These are phyloP conservation scores for Platichthys stellatus DNA, from an alignment of 2,113 vertebrate genomes.

Conservation along the genomic window DNA sequence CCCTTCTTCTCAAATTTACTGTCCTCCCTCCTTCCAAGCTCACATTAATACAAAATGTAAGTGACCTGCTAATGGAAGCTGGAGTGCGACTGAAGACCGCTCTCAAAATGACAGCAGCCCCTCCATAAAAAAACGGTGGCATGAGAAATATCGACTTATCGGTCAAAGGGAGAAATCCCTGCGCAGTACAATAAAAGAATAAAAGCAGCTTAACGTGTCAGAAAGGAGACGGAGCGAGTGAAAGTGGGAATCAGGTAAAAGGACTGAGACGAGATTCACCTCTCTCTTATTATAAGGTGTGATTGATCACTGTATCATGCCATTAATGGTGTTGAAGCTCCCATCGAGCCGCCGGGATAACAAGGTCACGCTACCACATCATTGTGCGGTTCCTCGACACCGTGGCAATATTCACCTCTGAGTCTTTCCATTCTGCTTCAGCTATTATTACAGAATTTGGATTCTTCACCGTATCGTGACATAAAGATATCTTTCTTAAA, in stretches of 20 bases:
- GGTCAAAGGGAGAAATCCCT: conserved; percentile 12
- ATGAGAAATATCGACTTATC: conserved; percentile 17
- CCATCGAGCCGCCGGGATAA: conserved; percentile 35
- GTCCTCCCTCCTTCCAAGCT: conserved; percentile 16
- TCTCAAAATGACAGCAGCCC: conserved; percentile 39
- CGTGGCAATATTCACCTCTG: not conserved
- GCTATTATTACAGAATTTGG: conserved; percentile 6
- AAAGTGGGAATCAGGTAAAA: conserved; percentile 30
- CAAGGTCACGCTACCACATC: conserved; percentile 59
- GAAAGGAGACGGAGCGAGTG: conserved; percentile 14
- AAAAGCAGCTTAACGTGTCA: conserved; percentile 32
- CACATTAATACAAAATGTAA: conserved; percentile 13
- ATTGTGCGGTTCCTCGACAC: conserved; percentile 38
- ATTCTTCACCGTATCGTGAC: conserved; percentile 9
- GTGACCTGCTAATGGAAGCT: too few species aligned
- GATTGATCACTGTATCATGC: conserved; percentile 61
- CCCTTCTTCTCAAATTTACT: not conserved
- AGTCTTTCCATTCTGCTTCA: conserved; percentile 6
- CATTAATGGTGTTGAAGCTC: conserved; percentile 61
- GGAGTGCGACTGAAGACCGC: not conserved
- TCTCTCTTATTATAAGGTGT: conserved; percentile 57
- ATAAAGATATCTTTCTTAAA: not conserved
- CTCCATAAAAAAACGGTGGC: conserved; percentile 1
- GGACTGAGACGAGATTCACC: conserved; percentile 36
- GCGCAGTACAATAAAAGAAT: conserved; percentile 8